Evolutionary conservation across 1,140 invertebrate species (phyloP).

Genomic region (Dinothrombium tinctorium): DNA sequence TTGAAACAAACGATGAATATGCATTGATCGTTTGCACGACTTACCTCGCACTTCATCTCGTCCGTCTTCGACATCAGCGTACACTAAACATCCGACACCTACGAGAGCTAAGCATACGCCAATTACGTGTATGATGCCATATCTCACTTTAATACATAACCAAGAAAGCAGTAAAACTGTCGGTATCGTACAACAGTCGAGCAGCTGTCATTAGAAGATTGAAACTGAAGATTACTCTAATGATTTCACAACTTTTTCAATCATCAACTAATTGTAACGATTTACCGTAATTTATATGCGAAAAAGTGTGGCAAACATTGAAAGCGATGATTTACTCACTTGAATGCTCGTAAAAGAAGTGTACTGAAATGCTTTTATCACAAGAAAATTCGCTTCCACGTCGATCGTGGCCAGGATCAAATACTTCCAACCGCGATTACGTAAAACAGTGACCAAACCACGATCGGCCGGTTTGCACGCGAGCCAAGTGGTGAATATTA

Average conservation of each 20-base stretch:
- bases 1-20: too few species aligned
- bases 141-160: conserved; percentile 39
- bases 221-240: conserved; percentile 4
- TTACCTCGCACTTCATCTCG: conserved; percentile 20
- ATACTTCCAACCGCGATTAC: conserved; percentile 42
- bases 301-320: not conserved
- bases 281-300: not conserved
- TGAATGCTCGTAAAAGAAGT: conserved; percentile 28
- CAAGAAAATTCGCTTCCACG: conserved; percentile 49
- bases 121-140: conserved; percentile 43
- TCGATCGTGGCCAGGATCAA: conserved; percentile 46
- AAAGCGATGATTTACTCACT: too few species aligned
- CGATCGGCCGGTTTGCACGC: conserved; percentile 37
- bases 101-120: conserved; percentile 54
- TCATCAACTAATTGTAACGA: not conserved
- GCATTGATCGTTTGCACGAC: too few species aligned
- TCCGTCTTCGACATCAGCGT: conserved; percentile 48
- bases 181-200: conserved; percentile 65
- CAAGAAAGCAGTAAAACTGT: conserved; percentile 47
- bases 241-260: not conserved
- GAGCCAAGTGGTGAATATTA: conserved; percentile 46
- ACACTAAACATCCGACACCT: conserved; percentile 56
- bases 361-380: conserved; percentile 42
- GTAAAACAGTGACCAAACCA: conserved; percentile 37
- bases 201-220: conserved; percentile 34